Evolutionary conservation across 2,113 vertebrate species (phyloP), one percentile per base, ranked within the genome.

Genomic region (Oreocharis arfaki): DNA sequence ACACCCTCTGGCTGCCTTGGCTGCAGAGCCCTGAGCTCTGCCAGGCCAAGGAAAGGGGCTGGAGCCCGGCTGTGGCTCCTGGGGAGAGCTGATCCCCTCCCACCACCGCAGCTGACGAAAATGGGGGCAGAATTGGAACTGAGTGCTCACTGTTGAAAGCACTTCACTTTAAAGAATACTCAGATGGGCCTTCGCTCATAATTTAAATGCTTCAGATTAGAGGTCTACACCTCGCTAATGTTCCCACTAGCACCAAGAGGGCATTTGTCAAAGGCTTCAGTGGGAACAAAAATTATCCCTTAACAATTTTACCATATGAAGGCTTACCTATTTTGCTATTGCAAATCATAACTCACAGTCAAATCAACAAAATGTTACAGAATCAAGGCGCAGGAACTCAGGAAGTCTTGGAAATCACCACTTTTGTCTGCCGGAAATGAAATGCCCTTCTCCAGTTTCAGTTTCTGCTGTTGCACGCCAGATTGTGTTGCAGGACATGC

Each of bases 351-450:
- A 92, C 8, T 41, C 89, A 79, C 84, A 90, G 84, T 44, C 93
- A 95, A 56, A 84, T 93, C 89, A 94, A 80, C 89, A 84, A 86
- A 87, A 30, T 15, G 5, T 75, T 89, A 82, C 56, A 84, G 90
- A 80, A 95, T n/a, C 23, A 20, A 94, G 56, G 80, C 3, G 3
- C 84, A 76, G 87, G 69, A 86, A 47, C 80, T 81, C 60, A 82
- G 63, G 77, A 90, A 94, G 71, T 53, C 90, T 91, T 16, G 63
- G 92, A 97, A 95, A 89, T 93, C 73, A 68, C 70, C 2, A 13
- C 74, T 91, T 92, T 87, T 87, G 76, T 92, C 81, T 86, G 78
- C 76, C 35, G 33, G 73, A 92, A 96, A 96, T 52, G 68, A 97
- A 97, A 96, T 74, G 9, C 14, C 37, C 70, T 89, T 70, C 95